Percentiles rank a stretch among this genome's conserved stretches.
Evolutionary conservation across 2,888 invertebrate species (phyloP).

Genomic region (Trypoxylon attenuatum): DNA sequence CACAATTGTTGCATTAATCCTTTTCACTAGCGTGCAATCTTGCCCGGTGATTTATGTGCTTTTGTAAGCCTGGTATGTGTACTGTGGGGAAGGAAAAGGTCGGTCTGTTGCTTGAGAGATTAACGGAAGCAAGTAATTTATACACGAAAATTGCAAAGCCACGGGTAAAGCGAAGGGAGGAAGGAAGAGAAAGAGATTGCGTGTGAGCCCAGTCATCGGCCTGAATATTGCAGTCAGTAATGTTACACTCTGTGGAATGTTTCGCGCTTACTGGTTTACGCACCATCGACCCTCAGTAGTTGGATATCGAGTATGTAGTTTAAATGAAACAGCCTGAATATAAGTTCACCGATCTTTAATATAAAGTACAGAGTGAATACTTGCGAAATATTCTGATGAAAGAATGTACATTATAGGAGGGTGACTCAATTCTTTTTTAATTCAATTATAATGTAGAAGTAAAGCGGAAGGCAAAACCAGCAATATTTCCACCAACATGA

Average conservation of each 20-base stretch:
- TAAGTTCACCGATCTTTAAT: too few relatives aligned
- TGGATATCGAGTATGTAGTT: not conserved
- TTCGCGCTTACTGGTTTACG: not conserved
- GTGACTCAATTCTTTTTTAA: too few relatives aligned
- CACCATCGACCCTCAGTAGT: not conserved
- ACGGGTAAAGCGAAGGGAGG: not conserved
- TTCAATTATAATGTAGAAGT: too few relatives aligned
- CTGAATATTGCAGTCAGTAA: not conserved
- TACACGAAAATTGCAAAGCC: slow-evolving; percentile 1
- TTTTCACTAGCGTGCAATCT: slow-evolving; percentile 32
- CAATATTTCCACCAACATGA: too few relatives aligned
- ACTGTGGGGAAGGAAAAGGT: slow-evolving; percentile 5
- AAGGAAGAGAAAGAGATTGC: too few relatives aligned
- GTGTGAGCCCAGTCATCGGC: not conserved
- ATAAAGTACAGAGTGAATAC: too few relatives aligned
- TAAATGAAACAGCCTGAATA: too few relatives aligned
- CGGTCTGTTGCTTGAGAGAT: slow-evolving; percentile 12
- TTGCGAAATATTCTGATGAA: too few relatives aligned
- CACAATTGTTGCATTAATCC: slow-evolving; percentile 42
- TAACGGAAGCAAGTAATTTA: slow-evolving; percentile 23
- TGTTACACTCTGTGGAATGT: not conserved
- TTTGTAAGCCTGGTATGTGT: not conserved
- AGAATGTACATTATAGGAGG: too few relatives aligned
- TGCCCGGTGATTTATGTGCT: slow-evolving; percentile 26
- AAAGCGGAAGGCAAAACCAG: too few relatives aligned